phyloP scores from a whole-genome alignment of 2,113 vertebrate species.

The Callipepla californica region DNA sequence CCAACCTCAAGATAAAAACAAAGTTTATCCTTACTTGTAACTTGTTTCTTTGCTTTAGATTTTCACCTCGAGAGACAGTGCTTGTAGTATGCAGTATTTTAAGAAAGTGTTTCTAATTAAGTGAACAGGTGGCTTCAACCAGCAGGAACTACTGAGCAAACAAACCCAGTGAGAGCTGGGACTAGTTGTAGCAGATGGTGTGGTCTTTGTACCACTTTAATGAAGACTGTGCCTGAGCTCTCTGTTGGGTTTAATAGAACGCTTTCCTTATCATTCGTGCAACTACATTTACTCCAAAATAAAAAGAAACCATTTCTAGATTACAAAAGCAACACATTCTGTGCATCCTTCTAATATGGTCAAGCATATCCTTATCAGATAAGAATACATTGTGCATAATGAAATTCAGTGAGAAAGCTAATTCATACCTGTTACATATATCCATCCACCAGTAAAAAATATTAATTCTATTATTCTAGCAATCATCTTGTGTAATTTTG shows the following conservation, averaged over 20 bases:
- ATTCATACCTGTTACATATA: background rate
- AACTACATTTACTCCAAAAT: background rate
- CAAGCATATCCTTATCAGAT: background rate
- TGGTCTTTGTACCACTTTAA: constrained; percentile 69
- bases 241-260: constrained; percentile 27
- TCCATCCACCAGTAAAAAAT: background rate
- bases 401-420: background rate
- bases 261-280: background rate
- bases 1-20: background rate
- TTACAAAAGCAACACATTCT: background rate
- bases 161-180: constrained; percentile 63
- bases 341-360: background rate
- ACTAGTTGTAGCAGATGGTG: constrained; percentile 66
- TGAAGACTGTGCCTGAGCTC: constrained; percentile 53
- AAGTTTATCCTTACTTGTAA: background rate
- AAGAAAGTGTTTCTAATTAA: constrained; percentile 63
- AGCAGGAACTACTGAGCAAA: constrained; percentile 64
- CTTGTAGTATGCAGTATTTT: constrained; percentile 29
- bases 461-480: background rate
- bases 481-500: background rate
- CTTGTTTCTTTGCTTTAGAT: background rate
- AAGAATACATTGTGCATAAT: background rate
- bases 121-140: constrained; percentile 70
- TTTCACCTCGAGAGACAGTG: background rate
- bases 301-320: constrained; percentile 6